Percentiles rank a stretch among this genome's conserved stretches.
Conservation (phyloP, 2,888 invertebrate species). For the Neocrepidodera transversa region DNA sequence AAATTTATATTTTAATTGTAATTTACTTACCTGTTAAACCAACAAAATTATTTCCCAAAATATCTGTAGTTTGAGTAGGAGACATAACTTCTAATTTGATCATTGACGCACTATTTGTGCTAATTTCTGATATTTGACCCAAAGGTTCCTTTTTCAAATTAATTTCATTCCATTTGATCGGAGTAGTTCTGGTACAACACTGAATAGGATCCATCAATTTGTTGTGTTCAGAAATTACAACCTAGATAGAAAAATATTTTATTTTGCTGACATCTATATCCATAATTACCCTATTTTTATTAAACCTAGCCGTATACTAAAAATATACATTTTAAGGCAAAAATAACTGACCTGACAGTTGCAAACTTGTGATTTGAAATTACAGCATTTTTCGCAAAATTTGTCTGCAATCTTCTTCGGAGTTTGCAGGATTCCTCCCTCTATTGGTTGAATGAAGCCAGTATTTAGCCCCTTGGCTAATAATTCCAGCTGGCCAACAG, state of each 20-base stretch:
- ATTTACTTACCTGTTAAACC: conserved; percentile 36
- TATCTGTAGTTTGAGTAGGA: conserved; percentile 64
- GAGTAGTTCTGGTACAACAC: conserved; percentile 75
- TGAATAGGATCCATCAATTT: conserved; percentile 41
- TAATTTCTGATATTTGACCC: conserved; percentile 68
- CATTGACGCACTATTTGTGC: conserved; percentile 65
- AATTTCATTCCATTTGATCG: conserved; percentile 68
- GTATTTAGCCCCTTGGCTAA: conserved; percentile 62
- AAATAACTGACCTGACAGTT: conserved; percentile 42
- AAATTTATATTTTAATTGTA: not conserved
- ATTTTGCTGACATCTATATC: too few species aligned
- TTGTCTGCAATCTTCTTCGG: conserved; percentile 53
- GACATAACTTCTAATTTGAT: conserved; percentile 73
- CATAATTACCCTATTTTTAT: too few species aligned
- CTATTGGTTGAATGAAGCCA: conserved; percentile 58
- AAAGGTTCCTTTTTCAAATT: conserved; percentile 74
- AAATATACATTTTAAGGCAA: not conserved
- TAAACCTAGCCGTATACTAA: too few species aligned
- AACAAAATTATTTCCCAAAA: conserved; percentile 32
- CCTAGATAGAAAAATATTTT: conserved; percentile 16
- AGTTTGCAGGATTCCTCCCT: conserved; percentile 44
- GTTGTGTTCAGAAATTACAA: conserved; percentile 42
- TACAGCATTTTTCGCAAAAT: conserved; percentile 56
- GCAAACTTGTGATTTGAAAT: conserved; percentile 49
- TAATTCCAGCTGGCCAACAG: conserved; percentile 72